These are phyloP conservation scores for Tinamus major DNA, from an alignment of 2,797 vertebrate genomes.

Conservation along the genomic window DNA sequence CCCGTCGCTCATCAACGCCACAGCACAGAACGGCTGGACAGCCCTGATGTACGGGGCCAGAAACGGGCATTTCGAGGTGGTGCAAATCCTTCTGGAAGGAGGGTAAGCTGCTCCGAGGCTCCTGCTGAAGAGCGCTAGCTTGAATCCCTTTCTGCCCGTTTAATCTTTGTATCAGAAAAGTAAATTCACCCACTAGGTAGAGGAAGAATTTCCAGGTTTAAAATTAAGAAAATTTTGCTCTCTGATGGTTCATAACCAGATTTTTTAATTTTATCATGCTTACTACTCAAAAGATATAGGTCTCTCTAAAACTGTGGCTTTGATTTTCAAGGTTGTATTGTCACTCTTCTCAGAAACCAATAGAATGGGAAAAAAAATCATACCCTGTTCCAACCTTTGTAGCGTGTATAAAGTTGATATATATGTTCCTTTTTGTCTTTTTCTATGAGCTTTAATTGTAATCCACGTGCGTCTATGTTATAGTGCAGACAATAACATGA, in stretches of 20 bases:
- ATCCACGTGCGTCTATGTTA: not conserved
- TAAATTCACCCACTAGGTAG: not conserved
- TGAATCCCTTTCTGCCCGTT: not conserved
- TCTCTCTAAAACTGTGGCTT: not conserved
- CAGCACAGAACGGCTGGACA: constrained; percentile 88
- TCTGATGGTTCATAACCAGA: not conserved
- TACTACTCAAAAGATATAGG: not conserved
- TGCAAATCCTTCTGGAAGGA: constrained; percentile 83
- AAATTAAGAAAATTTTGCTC: not conserved
- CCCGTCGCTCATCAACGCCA: constrained; percentile 82
- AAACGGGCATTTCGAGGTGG: constrained; percentile 85
- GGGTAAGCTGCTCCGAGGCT: constrained; percentile 80
- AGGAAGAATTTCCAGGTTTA: not conserved
- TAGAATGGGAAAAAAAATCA: not conserved
- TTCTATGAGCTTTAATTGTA: not conserved
- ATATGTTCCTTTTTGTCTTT: not conserved
- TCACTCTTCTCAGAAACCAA: not conserved
- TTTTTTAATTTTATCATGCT: not conserved
- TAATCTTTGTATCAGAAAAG: not conserved
- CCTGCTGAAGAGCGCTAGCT: not conserved
- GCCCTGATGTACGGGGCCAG: constrained; percentile 91
- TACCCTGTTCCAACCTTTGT: not conserved
- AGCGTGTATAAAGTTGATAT: not conserved
- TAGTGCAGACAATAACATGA: not conserved
- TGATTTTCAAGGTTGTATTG: not conserved